Percentiles rank a stretch among this genome's conserved stretches.
Conservation (phyloP, 2,888 invertebrate species). For the Aspidapion aeneum region DNA sequence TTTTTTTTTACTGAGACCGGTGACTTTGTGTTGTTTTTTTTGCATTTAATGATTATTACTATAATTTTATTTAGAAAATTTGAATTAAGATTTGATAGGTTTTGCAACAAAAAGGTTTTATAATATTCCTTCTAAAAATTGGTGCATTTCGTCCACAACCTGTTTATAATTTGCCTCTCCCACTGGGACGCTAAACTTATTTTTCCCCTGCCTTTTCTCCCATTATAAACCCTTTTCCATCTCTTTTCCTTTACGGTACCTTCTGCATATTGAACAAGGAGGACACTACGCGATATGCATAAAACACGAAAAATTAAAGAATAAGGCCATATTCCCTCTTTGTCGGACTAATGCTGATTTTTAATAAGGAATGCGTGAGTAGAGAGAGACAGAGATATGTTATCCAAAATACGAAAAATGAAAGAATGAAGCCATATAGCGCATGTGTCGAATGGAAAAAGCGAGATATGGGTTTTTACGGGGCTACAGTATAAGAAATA, state of each 20-base stretch:
- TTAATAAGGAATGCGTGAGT: not conserved
- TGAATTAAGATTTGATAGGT: too few relatives aligned
- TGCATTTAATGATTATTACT: too few relatives aligned
- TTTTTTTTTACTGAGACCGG: too few relatives aligned
- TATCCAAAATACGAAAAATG: slow-evolving; percentile 36
- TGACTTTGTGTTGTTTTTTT: too few relatives aligned
- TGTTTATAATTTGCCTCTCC: not conserved
- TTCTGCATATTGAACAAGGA: not conserved
- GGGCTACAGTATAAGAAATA: slow-evolving; percentile 10
- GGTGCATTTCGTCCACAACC: not conserved
- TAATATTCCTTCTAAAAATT: too few relatives aligned
- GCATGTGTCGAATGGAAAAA: slow-evolving; percentile 33
- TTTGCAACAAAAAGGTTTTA: too few relatives aligned
- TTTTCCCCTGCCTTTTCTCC: slow-evolving; percentile 2
- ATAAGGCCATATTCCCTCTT: slow-evolving; percentile 10
- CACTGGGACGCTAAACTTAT: not conserved
- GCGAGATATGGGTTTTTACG: slow-evolving; percentile 23
- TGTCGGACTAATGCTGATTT: slow-evolving; percentile 4
- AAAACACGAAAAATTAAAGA: not conserved
- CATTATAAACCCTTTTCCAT: not conserved
- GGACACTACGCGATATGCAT: too few relatives aligned
- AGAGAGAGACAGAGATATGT: slow-evolving; percentile 26
- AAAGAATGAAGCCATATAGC: slow-evolving; percentile 36
- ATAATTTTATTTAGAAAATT: too few relatives aligned
- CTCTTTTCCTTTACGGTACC: not conserved